Conservation (phyloP, 2,797 vertebrate species). For the Limnodromus scolopaceus region DNA sequence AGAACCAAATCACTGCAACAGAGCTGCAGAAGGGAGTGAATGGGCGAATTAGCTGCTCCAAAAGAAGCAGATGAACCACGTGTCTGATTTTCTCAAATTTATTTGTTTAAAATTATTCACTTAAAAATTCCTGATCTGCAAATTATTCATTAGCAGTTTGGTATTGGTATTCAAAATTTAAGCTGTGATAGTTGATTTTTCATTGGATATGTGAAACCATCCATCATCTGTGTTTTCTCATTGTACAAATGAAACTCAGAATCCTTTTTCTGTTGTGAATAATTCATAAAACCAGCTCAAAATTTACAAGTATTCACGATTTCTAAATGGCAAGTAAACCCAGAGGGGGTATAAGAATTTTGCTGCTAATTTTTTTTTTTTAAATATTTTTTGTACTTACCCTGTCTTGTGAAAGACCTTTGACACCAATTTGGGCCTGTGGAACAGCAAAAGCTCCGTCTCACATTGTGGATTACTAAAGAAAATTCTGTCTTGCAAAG, state of each 20-base stretch:
- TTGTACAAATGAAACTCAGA: constrained; percentile 50
- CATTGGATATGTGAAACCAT: constrained; percentile 54
- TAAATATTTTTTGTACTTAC: neutral
- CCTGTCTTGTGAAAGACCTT: neutral
- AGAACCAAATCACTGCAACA: constrained; percentile 66
- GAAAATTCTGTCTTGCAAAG: constrained; percentile 19
- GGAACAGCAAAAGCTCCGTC: neutral
- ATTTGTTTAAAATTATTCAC: constrained; percentile 70
- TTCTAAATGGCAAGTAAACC: constrained; percentile 24
- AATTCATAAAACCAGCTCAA: constrained; percentile 57
- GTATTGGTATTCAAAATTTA: constrained; percentile 54
- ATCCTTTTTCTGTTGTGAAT: constrained; percentile 54
- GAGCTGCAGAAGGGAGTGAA: constrained; percentile 61
- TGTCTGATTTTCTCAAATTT: constrained; percentile 69
- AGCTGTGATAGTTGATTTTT: constrained; percentile 32
- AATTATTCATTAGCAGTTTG: constrained; percentile 67
- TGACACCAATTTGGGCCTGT: neutral
- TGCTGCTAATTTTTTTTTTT: neutral
- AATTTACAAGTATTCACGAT: constrained; percentile 54
- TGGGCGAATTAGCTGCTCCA: constrained; percentile 56
- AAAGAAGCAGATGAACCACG: constrained; percentile 69
- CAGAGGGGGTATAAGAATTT: neutral
- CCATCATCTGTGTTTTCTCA: constrained; percentile 59
- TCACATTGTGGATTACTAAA: neutral
- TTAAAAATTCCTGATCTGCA: constrained; percentile 69